Evolutionary conservation across 2,888 invertebrate species (phyloP).

Genomic region (Mycalesis mineus): DNA sequence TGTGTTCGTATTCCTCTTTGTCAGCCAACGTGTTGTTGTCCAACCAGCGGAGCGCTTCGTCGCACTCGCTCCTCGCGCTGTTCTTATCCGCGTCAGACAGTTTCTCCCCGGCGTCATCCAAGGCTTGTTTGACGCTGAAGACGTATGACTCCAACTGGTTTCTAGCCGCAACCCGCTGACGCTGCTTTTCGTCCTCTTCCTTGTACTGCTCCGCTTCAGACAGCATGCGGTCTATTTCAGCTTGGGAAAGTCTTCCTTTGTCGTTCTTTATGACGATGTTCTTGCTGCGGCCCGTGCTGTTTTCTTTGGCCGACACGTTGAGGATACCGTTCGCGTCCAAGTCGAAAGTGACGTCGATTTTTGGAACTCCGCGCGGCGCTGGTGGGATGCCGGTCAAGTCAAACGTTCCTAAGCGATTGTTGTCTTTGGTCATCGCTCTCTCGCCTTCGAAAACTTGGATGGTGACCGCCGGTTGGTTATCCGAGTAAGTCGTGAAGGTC

Average conservation of each 20-base stretch:
- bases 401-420: no score
- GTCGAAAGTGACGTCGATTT: constrained; percentile 85
- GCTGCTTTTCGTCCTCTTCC: constrained; percentile 84
- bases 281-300: constrained; percentile 78
- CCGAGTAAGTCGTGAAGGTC: constrained; percentile 84
- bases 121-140: constrained; percentile 83
- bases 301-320: constrained; percentile 85
- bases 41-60: constrained; percentile 83
- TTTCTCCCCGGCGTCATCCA: constrained; percentile 79
- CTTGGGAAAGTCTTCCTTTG: constrained; percentile 77
- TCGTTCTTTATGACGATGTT: constrained; percentile 80
- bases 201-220: constrained; percentile 60
- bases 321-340: constrained; percentile 88
- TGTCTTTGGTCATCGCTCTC: constrained; percentile 67
- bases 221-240: constrained; percentile 71
- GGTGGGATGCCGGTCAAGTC: no score
- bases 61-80: constrained; percentile 67
- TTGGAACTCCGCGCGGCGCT: no score
- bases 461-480: constrained; percentile 84
- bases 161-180: constrained; percentile 82
- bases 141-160: constrained; percentile 86
- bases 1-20: constrained; percentile 81
- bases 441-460: constrained; percentile 84
- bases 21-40: constrained; percentile 82
- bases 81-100: constrained; percentile 81